A percentile compares a stretch with the other conserved stretches of the same genome.
These are phyloP conservation scores for Stenolophus ochropezus DNA, from an alignment of 2,888 invertebrate species.

Conservation along the genomic window DNA sequence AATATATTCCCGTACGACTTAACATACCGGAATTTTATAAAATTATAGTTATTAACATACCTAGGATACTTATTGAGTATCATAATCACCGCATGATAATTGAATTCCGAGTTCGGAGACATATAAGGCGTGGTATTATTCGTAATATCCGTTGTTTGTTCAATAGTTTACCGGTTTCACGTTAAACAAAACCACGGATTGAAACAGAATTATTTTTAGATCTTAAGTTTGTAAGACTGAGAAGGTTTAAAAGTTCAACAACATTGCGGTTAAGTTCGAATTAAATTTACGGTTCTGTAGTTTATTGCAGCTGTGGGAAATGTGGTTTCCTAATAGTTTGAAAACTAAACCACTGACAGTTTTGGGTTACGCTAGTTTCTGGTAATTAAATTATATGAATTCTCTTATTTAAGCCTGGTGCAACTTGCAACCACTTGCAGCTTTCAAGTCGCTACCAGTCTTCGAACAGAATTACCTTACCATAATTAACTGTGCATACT, in stretches of 20 bases:
- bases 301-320: constrained; percentile 42
- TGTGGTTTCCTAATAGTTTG: constrained; percentile 46
- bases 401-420: background rate
- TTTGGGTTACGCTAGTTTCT: constrained; percentile 24
- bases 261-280: constrained; percentile 33
- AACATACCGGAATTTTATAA: too few species aligned
- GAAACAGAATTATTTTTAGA: background rate
- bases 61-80: too few species aligned
- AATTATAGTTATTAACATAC: too few species aligned
- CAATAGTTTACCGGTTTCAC: too few species aligned
- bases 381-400: constrained; percentile 42
- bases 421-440: background rate
- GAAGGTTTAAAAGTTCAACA: constrained; percentile 13
- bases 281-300: constrained; percentile 47
- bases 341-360: constrained; percentile 43
- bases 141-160: too few species aligned
- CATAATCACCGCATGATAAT: too few species aligned
- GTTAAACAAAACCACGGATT: background rate
- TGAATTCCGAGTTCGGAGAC: too few species aligned
- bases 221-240: background rate
- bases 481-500: too few species aligned
- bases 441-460: background rate
- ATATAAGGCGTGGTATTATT: too few species aligned
- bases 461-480: too few species aligned
- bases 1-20: too few species aligned